phyloP scores from a whole-genome alignment of 2,888 invertebrate species.

The Abrostola tripartita region DNA sequence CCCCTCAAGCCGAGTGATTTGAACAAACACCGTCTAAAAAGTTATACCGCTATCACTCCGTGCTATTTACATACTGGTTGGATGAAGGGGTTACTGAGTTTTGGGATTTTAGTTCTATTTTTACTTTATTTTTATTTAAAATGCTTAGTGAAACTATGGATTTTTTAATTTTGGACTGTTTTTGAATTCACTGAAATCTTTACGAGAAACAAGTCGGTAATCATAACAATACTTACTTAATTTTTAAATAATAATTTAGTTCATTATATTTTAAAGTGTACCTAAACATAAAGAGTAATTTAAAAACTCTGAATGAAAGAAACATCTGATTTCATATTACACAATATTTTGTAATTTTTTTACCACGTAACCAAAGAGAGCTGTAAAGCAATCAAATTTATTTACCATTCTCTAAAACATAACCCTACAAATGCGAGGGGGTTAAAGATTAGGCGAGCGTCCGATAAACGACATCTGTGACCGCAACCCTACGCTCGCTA shows the following conservation, averaged over 20 bases:
- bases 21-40: slow-evolving; percentile 75
- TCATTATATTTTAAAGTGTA: too few species aligned
- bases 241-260: too few species aligned
- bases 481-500: slow-evolving; percentile 68
- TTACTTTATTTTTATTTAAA: background rate
- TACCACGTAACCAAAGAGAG: background rate
- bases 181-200: too few species aligned
- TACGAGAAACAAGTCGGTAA: too few species aligned
- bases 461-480: slow-evolving; percentile 86
- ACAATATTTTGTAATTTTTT: background rate
- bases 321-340: too few species aligned
- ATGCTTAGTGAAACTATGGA: too few species aligned
- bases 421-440: slow-evolving; percentile 57
- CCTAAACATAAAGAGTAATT: too few species aligned
- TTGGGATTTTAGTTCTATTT: slow-evolving; percentile 17
- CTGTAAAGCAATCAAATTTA: slow-evolving; percentile 42
- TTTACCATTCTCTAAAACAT: slow-evolving; percentile 49
- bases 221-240: too few species aligned
- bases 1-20: slow-evolving; percentile 63
- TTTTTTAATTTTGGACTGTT: too few species aligned
- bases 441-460: slow-evolving; percentile 72
- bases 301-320: too few species aligned
- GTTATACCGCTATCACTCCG: slow-evolving; percentile 70
- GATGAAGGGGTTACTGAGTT: slow-evolving; percentile 36
- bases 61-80: slow-evolving; percentile 69